Evolutionary conservation across 2,113 vertebrate species (phyloP), one percentile per base, ranked within the genome.

Genomic region (Hipposideros armiger): DNA sequence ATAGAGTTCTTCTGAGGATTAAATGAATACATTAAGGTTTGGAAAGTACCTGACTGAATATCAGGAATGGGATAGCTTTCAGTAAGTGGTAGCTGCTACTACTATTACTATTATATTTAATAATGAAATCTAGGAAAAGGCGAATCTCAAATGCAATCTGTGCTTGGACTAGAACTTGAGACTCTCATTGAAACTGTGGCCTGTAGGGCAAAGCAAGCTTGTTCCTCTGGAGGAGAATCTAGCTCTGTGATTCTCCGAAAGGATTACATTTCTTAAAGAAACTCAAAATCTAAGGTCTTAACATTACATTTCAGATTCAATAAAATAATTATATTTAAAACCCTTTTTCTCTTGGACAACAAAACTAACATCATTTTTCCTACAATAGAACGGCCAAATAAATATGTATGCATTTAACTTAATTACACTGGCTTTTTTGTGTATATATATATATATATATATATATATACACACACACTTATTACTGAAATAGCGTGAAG

Each of bases 251-350:
- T 26, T 80, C 77, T 72, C 32, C 62, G 17, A 76, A 47, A 87
- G 36, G 72, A 89, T 16, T 16, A 36, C 24, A 70, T 62, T 54
- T 86, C 32, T 94, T 54, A 89, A 28, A 85, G 42, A 60, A 69
- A 69, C n/a, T 62, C 74, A 77, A 72, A 83, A 69, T 87, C 62
- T 17, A 64, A 77, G 32, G 40, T 28, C 52, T 62, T 70, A n/a
- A 76, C 7, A 73, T 52, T 72, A 69, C 30, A 30, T 70, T 90
- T 90, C 67, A 56, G 13, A 91, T 54, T 95, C 30, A 84, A 90
- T 81, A 62, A 72, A 87, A 90, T 32, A 15, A 54, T 52, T 88
- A 58, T 83, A 82, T 36, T 78, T 24, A 45, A 83, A 64, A 84
- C 36, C 6, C 4, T 22, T 17, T 32, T 92, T 54, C 14, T 56